Base-by-base conservation (phyloP, 2,113 vertebrate genomes). In the Pavo muticus region DNA sequence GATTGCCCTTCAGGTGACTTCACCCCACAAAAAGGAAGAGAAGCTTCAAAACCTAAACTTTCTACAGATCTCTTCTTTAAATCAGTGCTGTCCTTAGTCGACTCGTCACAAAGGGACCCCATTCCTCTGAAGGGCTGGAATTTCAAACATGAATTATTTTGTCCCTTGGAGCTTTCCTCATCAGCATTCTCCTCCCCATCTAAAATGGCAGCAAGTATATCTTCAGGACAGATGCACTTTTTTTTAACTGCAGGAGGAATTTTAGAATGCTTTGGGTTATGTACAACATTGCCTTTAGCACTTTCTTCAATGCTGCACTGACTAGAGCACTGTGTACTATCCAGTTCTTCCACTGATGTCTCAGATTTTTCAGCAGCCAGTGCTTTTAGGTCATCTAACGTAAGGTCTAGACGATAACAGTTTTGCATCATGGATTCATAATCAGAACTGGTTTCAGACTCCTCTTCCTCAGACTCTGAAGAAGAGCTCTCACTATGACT, bases 61-160 rank as follows among this genome's bases (percentile, higher is more conserved):
- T 85, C 84, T 44, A 52, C 11, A 69, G 72, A 67, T 17, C 30
- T 40, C 35, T 64, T 76, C 35, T 54, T 79, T 11, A 70, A 56
- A 37, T 21, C n/a, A 63, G 29, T 18, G 35, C 8, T 93, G 11
- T 89, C 76, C 77, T 88, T 74, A 23, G 32, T 74, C 48, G 77
- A 42, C 7, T 84, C 82, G 25, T 75, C 37, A 84, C 88, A 96
- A 29, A 99, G 96, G 11, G 84, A 96, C 5, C 96, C 97, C 3
- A 98, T 96, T 50, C 99, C 99, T 94, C 95, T 97, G 95, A 99
- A 99, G 42, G 98, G 98, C 40, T 98, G 98, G 27, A 98, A 98
- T 23, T 96, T 95, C 17, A 79, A 30, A 17, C 42, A 56, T 2
- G 25, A 29, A 13, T 73, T 95, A 14, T 57, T 95, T 91, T 89